phyloP scores from a whole-genome alignment of 2,888 invertebrate genomes.

The Pseudococcus viburni region DNA sequence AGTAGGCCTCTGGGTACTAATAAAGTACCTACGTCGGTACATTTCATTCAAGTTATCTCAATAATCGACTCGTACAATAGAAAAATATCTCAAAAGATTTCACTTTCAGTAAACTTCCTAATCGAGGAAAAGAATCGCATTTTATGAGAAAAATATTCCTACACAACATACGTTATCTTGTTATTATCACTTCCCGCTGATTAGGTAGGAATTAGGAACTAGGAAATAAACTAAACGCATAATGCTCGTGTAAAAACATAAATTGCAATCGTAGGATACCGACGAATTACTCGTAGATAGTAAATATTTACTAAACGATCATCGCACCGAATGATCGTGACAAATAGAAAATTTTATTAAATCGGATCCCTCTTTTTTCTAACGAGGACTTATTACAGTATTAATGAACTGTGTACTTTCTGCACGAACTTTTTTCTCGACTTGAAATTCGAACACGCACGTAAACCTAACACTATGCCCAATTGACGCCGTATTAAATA shows the following conservation, averaged over 20 bases:
- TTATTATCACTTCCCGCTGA: slow-evolving; percentile 11
- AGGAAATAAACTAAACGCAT: background rate
- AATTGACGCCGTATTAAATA: slow-evolving; percentile 10
- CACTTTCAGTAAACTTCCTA: background rate
- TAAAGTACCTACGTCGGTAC: background rate
- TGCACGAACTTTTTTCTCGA: slow-evolving; percentile 13
- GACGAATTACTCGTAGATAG: background rate
- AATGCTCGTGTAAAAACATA: background rate
- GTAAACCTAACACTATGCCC: background rate
- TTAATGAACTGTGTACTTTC: slow-evolving; percentile 18
- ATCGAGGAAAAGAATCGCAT: background rate
- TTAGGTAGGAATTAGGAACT: too few relatives aligned
- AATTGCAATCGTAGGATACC: background rate
- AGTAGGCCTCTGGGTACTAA: background rate
- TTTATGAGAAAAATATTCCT: background rate
- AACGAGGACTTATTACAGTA: background rate
- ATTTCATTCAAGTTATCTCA: background rate
- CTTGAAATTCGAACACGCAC: slow-evolving; percentile 16
- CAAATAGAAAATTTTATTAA: slow-evolving; percentile 23
- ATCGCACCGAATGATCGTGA: background rate
- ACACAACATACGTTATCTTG: background rate
- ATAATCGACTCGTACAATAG: background rate
- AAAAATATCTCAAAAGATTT: background rate
- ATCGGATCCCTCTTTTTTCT: background rate
- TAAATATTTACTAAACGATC: slow-evolving; percentile 17